phyloP scores from a whole-genome alignment of 2,888 invertebrate species.

The Palloptera scutellata region DNA sequence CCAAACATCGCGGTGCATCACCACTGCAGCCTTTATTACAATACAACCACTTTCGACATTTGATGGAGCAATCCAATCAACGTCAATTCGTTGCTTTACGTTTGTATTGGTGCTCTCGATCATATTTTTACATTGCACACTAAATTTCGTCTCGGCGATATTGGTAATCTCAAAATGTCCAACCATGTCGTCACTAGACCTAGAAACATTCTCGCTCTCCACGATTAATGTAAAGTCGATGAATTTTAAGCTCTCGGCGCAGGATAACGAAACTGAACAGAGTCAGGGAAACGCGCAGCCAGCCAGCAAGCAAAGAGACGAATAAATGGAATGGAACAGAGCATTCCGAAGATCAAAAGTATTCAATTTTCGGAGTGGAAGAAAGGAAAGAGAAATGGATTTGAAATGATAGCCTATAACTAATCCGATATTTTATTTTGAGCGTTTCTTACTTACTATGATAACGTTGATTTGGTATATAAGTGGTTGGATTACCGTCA shows the following conservation, averaged over 20 bases:
- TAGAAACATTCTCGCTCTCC: constrained; percentile 69
- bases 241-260: constrained; percentile 74
- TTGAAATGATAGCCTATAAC: no score
- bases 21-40: constrained; percentile 78
- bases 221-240: constrained; percentile 83
- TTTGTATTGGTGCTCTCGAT: constrained; percentile 81
- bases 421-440: neutral
- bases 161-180: constrained; percentile 76
- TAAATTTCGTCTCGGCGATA: constrained; percentile 77
- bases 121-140: constrained; percentile 82
- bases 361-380: no score
- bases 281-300: no score
- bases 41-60: constrained; percentile 79
- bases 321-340: constrained; percentile 4
- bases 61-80: constrained; percentile 84
- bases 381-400: no score
- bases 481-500: constrained; percentile 73
- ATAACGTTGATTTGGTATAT: constrained; percentile 76
- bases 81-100: constrained; percentile 78
- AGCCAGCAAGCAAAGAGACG: neutral
- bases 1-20: constrained; percentile 79
- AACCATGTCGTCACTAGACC: constrained; percentile 64
- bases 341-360: neutral
- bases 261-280: constrained; percentile 70
- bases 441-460: constrained; percentile 67